A percentile compares a stretch with the other conserved stretches of the same genome.
Conservation (phyloP, 2,888 invertebrate genomes). For the Notodonta dromedarius region DNA sequence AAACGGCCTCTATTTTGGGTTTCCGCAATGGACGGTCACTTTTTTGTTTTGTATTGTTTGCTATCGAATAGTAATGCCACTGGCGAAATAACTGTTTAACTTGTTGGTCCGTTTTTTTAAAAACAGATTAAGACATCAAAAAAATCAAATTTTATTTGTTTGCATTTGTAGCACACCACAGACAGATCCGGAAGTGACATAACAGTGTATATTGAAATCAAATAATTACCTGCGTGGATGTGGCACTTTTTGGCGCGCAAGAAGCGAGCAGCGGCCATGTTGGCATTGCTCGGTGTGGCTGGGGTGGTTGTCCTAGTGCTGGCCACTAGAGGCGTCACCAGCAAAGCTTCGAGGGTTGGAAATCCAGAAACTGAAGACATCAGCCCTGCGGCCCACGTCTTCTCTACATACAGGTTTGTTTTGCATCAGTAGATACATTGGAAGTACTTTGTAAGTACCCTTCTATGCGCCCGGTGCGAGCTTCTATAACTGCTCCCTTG, state of each 20-base stretch:
- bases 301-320: conserved; percentile 66
- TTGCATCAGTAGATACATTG: background rate
- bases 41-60: too few relatives aligned
- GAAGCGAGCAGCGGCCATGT: conserved; percentile 75
- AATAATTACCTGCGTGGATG: conserved; percentile 56
- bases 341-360: conserved; percentile 38
- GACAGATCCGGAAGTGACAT: background rate
- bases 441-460: too few relatives aligned
- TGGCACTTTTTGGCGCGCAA: conserved; percentile 75
- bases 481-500: too few relatives aligned
- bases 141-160: too few relatives aligned
- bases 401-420: conserved; percentile 69
- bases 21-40: too few relatives aligned
- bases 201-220: background rate
- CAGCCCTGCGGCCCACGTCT: conserved; percentile 63
- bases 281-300: conserved; percentile 64
- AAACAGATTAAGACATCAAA: too few relatives aligned
- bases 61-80: too few relatives aligned
- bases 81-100: too few relatives aligned
- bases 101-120: too few relatives aligned
- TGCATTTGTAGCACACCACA: too few relatives aligned
- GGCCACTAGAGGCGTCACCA: conserved; percentile 59
- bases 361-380: conserved; percentile 67
- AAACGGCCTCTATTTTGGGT: too few relatives aligned
- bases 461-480: too few relatives aligned